Evolutionary conservation across 2,797 vertebrate genomes (phyloP), one percentile per base, ranked within the genome.

Genomic region (Prionace glauca): DNA sequence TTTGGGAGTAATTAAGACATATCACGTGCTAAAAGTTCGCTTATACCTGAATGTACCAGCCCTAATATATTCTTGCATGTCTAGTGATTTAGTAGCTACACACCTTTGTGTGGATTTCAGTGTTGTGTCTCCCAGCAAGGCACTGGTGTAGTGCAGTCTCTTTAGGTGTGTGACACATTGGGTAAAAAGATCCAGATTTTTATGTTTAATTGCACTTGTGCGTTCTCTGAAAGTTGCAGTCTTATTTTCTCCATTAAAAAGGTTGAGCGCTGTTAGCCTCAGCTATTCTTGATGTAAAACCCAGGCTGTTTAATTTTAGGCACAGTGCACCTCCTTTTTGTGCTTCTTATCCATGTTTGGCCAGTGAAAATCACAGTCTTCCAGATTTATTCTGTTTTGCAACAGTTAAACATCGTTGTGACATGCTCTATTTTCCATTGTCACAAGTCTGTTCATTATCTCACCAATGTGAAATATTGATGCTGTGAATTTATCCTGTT

Each of bases 381-480:
- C 45, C 50, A 72, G 93, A 95, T 95, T 77, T 77, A 60, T 74
- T 77, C 29, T 77, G 41, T 60, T 95, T 77, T 77, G 50, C 50
- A 95, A 95, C 41, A 50, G 71, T 18, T 77, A 56, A 95, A 77
- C 71, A 95, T 95, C 93, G 16, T 72, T 95, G 93, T 60, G 93
- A 95, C 93, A 95, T 77, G 50, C 26, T 72, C 93, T 95, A 60
- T 74, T 95, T 95, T 32, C 72, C 26, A 95, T 95, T 95, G 93
- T 95, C 93, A 95, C 93, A 95, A 95, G 93, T 95, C 71, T 95
- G 29, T 95, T 95, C 93, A 77, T 74, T 95, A 95, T 77, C 71
- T 95, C 93, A 95, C 93, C 74, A 94, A 95, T 95, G 93, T 95
- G 93, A 95, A 95, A 95, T 56, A 77, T 95, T 72, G 93, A 95